Conservation (phyloP, 2,797 vertebrate species). For the Enteromius anoplus region DNA sequence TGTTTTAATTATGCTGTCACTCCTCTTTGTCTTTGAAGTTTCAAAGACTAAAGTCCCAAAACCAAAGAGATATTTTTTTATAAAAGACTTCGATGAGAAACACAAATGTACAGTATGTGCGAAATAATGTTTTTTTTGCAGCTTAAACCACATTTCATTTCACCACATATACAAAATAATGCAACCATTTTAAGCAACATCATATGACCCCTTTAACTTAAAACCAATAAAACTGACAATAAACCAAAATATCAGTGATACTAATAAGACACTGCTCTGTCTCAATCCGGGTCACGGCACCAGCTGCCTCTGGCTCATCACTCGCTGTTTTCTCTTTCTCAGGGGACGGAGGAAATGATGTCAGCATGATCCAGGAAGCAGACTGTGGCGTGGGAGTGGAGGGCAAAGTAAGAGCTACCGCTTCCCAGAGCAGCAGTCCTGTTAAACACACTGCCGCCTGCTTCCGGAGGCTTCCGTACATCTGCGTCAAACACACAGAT, state of each 20-base stretch:
- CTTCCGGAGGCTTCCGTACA: slow-evolving; percentile 59
- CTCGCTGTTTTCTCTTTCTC: slow-evolving; percentile 66
- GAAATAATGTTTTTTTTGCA: no score
- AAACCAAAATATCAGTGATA: not conserved
- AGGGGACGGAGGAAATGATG: slow-evolving; percentile 98
- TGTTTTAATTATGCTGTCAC: no score
- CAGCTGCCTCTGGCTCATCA: slow-evolving; percentile 67
- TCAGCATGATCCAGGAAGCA: slow-evolving; percentile 99
- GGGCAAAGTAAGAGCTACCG: slow-evolving; percentile 89
- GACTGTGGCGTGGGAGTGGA: slow-evolving; percentile 98
- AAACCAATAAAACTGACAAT: not conserved
- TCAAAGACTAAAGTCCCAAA: no score
- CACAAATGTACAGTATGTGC: no score
- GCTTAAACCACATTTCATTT: no score
- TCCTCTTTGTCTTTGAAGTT: no score
- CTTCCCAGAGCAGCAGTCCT: slow-evolving; percentile 13
- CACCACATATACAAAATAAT: no score
- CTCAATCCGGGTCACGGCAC: slow-evolving; percentile 32
- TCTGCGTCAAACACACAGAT: slow-evolving; percentile 47
- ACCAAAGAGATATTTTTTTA: no score
- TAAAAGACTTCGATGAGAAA: no score
- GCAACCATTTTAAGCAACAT: no score
- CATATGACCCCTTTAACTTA: no score
- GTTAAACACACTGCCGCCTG: slow-evolving; percentile 33
- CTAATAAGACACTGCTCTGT: not conserved